phyloP scores from a whole-genome alignment of 92 coral and sea anemone genomes.

The Heliopora coerulea region DNA sequence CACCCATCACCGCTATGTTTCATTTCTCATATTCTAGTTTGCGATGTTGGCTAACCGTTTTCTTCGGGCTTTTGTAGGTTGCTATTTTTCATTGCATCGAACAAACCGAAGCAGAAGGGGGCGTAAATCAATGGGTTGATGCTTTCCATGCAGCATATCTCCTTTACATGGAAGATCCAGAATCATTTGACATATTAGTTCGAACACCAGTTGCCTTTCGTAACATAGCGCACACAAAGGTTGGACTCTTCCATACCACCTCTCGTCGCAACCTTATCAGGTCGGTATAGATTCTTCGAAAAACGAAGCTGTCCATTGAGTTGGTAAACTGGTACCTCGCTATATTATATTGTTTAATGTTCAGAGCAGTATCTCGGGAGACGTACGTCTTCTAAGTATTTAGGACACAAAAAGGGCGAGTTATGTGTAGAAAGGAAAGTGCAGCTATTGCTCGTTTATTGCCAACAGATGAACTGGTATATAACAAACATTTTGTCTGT shows the following conservation, averaged over 20 bases:
- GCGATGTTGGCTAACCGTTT: too few relatives aligned
- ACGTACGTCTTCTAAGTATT: too few relatives aligned
- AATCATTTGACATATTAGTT: constrained; percentile 13
- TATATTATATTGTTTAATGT: too few relatives aligned
- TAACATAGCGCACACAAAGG: not conserved
- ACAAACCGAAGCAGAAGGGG: constrained; percentile 73
- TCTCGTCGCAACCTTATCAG: constrained; percentile 5
- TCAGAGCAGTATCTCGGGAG: too few relatives aligned
- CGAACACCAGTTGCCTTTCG: constrained; percentile 8
- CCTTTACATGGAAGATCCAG: constrained; percentile 32
- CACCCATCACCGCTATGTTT: too few relatives aligned
- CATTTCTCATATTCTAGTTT: too few relatives aligned
- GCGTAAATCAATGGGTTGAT: constrained; percentile 75
- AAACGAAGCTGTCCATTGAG: not conserved
- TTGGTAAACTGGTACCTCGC: too few relatives aligned
- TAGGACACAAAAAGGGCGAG: too few relatives aligned
- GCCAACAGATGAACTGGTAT: too few relatives aligned
- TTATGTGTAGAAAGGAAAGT: too few relatives aligned
- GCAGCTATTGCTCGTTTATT: too few relatives aligned
- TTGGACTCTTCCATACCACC: constrained; percentile 13
- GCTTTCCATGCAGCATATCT: constrained; percentile 71
- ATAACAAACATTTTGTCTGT: too few relatives aligned
- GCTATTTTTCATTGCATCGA: constrained; percentile 80
- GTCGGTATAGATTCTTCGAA: not conserved
- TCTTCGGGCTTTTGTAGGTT: constrained; percentile 45